These are phyloP conservation scores for Andrena bicolor DNA, from an alignment of 2,888 invertebrate genomes.

Conservation along the genomic window DNA sequence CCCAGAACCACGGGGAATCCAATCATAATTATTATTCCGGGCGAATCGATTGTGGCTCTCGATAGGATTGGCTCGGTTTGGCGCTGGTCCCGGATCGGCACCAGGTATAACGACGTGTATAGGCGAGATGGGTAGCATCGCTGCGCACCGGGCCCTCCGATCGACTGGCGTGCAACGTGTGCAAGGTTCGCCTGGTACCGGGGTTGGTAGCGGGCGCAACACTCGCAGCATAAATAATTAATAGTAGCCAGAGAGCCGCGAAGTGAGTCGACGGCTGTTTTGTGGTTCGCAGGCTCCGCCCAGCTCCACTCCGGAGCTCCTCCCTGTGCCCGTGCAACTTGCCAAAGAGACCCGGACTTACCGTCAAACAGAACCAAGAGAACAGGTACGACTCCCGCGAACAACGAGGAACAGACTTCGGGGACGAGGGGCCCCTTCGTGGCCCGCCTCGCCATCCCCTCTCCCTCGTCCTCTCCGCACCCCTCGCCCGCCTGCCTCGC, in stretches of 20 bases:
- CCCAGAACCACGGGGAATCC: constrained; percentile 81
- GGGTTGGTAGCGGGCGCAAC: constrained; percentile 78
- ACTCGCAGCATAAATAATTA: constrained; percentile 84
- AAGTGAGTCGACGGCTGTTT: constrained; percentile 81
- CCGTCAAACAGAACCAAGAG: constrained; percentile 48
- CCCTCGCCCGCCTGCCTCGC: neutral
- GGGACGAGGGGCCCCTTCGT: neutral
- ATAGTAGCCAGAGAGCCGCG: constrained; percentile 82
- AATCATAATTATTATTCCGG: constrained; percentile 84
- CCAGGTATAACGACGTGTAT: constrained; percentile 50
- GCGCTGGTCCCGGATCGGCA: constrained; percentile 56
- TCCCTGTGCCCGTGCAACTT: constrained; percentile 76
- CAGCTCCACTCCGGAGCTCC: constrained; percentile 83
- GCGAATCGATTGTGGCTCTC: constrained; percentile 83
- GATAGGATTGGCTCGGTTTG: constrained; percentile 82
- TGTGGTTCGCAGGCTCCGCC: constrained; percentile 83
- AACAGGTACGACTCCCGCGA: constrained; percentile 47
- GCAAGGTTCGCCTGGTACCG: constrained; percentile 59
- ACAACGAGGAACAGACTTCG: constrained; percentile 5
- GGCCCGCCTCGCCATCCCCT: neutral
- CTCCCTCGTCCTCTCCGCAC: neutral
- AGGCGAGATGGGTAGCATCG: constrained; percentile 48
- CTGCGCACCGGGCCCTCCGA: constrained; percentile 62
- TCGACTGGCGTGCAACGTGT: constrained; percentile 36
- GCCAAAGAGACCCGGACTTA: constrained; percentile 51